Evolutionary conservation across 1,140 invertebrate species (phyloP), one percentile per base, ranked within the genome.

Genomic region (Gerris buenoi): DNA sequence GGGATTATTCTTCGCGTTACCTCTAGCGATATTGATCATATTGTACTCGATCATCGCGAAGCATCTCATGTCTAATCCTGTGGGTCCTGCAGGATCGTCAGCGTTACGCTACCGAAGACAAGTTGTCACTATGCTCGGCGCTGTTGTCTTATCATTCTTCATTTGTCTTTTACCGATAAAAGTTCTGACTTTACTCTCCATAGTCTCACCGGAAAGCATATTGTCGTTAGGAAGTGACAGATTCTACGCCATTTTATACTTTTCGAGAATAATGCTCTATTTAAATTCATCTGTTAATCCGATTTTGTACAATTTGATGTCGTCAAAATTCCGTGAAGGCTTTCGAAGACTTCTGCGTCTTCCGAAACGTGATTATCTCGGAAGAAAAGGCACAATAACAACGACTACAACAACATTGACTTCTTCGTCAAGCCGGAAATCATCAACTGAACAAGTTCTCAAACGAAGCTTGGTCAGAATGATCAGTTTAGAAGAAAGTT

Each of bases 81-180:
- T 82, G 25, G 82, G 86, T 67, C 85, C 86, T 69, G 81, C 65
- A 72, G 66, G 70, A 2, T 70, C 70, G 64, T 67, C 71, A 14
- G 72, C 73, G 13, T 61, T 73, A 0, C 70, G 72, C 26, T 73
- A 74, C 68, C 69, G 73, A 3, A 66, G 73, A 22, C 82, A 85
- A 73, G 82, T 85, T 0, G 58, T 60, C 58, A 89, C 95, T 10
- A 74, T 91, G 25, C 78, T 96, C 14, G 90, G 87, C 2, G 89
- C 90, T 1, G 92, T 97, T 0, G 91, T 96, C 0, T 74, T 89
- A n/a, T 88, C 89, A 14, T 96, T 95, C 77, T 96, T 95, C 76
- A 78, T 94, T 27, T 95, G 91, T 74, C 80, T 96, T 26, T 76
- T 95, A 59, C 93, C 93, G 2, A 91, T 95, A 74, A 82, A 90